Evolutionary conservation across 23 tunicate genomes (phyloP).

Genomic region (Diplosoma virens): DNA sequence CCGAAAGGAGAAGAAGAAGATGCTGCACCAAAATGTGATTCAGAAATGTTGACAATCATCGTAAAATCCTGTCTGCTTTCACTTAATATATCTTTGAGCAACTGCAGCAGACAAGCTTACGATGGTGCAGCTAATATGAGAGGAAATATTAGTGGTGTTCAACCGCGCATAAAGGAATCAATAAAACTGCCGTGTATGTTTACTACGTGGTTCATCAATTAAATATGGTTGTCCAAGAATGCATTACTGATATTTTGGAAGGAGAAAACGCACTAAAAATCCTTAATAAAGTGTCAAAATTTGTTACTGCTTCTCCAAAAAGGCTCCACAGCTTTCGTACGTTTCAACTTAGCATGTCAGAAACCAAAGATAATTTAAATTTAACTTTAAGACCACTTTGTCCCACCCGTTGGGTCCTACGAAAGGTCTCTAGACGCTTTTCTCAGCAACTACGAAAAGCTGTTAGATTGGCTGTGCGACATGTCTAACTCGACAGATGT

Average conservation of each 20-base stretch:
- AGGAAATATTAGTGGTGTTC: conserved; percentile 3
- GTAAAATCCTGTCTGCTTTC: too few relatives aligned
- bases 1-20: too few relatives aligned
- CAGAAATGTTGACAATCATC: too few relatives aligned
- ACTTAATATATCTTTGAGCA: background rate
- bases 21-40: too few relatives aligned
- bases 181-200: conserved; percentile 14
- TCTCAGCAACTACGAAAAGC: too few relatives aligned
- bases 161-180: conserved; percentile 1
- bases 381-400: conserved; percentile 13
- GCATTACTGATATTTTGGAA: conserved; percentile 8
- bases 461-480: conserved; percentile 5
- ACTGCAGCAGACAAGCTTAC: conserved; percentile 1
- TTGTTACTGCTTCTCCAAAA: conserved; percentile 11
- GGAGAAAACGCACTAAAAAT: conserved; percentile 7
- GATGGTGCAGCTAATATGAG: conserved; percentile 12
- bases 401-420: conserved; percentile 16
- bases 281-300: conserved; percentile 13
- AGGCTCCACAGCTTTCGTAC: background rate
- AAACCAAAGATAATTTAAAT: conserved; percentile 5
- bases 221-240: conserved; percentile 9
- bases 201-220: background rate
- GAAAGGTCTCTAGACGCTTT: conserved; percentile 6
- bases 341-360: conserved; percentile 6
- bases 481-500: conserved; percentile 8